Conservation (phyloP, 2,888 invertebrate genomes). For the Cylloceria caligata region DNA sequence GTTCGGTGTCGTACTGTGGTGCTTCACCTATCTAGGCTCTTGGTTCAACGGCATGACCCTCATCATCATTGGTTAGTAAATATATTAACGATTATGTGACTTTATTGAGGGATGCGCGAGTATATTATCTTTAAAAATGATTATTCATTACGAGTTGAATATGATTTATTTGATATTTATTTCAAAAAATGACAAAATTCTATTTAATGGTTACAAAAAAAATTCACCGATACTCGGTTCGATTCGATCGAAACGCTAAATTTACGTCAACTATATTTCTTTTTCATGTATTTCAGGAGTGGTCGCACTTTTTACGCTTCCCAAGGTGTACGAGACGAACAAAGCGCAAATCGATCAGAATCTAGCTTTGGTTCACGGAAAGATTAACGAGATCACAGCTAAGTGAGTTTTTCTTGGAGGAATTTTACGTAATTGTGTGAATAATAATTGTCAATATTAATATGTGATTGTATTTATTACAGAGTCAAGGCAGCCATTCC, state of each 20-base stretch:
- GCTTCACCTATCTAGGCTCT: constrained; percentile 98
- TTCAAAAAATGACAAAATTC: too few species aligned
- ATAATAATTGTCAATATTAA: background rate
- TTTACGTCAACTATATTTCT: background rate
- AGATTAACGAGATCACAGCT: constrained; percentile 94
- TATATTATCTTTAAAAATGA: background rate
- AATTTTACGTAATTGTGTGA: background rate
- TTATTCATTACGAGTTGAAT: too few species aligned
- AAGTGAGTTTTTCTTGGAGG: constrained; percentile 88
- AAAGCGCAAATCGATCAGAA: constrained; percentile 97
- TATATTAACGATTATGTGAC: background rate
- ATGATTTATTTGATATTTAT: too few species aligned
- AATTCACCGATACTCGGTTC: background rate
- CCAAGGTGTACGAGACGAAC: constrained; percentile 98
- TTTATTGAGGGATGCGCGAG: background rate
- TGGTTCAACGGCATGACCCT: constrained; percentile 99
- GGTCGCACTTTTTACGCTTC: constrained; percentile 96
- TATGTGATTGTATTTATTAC: constrained; percentile 79
- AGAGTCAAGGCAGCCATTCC: constrained; percentile 96
- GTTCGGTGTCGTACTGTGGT: constrained; percentile 98
- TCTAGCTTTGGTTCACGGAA: constrained; percentile 93
- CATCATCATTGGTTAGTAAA: constrained; percentile 93
- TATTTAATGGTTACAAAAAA: too few species aligned
- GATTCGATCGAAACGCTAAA: too few species aligned
- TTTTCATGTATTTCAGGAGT: constrained; percentile 89